Base-by-base conservation (phyloP, 2,113 vertebrate species). In the Caracal caracal region DNA sequence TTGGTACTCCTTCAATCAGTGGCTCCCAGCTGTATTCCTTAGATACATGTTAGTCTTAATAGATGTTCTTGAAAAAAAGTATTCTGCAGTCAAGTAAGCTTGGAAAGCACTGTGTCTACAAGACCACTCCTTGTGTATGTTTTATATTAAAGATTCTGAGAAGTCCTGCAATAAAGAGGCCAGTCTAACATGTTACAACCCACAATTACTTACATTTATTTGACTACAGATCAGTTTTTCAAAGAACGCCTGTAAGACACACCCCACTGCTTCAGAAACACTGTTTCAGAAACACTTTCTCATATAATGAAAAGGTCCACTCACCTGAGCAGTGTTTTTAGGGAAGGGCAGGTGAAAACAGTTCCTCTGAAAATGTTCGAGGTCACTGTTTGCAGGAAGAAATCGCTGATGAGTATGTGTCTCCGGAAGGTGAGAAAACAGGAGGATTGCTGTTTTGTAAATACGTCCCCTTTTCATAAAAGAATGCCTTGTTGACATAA, bases 51-150 rank as follows among this genome's bases (percentile, higher is more conserved):
- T 20, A 40, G 1, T 24, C 24, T 35, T 51, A 8, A 24, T 56
- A 85, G 71, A 28, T 28, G 6, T 40, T 65, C 20, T 49, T 78
- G 15, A 26, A 35, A 24, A 47, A n/a, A 33, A 37, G 63, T 43
- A 37, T 37, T n/a, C 30, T 2, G 3, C 17, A 26, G 35, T 16
- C 37, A n/a, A 0, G 6, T 10, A 4, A 4, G 20, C 35, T 24
- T 10, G 4, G 5, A 75, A 35, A 79, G 24, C 20, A 22, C 5
- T 2, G 6, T 49, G 5, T 13, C 26, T 30, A 2, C 13, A 2
- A 2, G 37, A 40, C 15, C 15, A 40, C 43, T 22, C 17, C 19
- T 37, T 10, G 8, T 19, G 37, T 17, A 33, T 10, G 8, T 59
- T 78, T 82, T 17, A 16, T 56, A 3, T 65, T 84, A 10, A 93